Evolutionary conservation across 2,888 invertebrate species (phyloP).

Genomic region (Synanthedon formicaeformis): DNA sequence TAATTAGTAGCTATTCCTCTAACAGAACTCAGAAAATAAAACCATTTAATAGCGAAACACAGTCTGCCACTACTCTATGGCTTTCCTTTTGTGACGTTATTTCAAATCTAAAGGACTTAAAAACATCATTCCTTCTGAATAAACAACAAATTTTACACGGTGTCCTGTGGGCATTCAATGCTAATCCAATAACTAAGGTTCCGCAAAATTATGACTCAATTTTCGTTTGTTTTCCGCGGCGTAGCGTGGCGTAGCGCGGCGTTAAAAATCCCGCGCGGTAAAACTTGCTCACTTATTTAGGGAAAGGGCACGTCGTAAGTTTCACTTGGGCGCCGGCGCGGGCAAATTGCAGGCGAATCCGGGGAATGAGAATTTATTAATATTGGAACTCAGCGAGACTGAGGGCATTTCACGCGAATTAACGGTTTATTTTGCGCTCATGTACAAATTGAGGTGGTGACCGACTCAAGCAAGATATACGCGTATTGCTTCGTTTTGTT

Average conservation of each 20-base stretch:
- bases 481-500: no score
- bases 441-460: slow-evolving; percentile 6
- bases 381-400: slow-evolving; percentile 47
- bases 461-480: neutral
- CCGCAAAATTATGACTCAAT: slow-evolving; percentile 37
- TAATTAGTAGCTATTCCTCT: no score
- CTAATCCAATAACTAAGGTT: slow-evolving; percentile 3
- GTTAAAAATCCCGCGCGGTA: slow-evolving; percentile 31
- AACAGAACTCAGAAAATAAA: no score
- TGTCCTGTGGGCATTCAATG: slow-evolving; percentile 9
- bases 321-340: slow-evolving; percentile 43
- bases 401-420: slow-evolving; percentile 38
- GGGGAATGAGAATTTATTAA: slow-evolving; percentile 68
- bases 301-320: slow-evolving; percentile 56
- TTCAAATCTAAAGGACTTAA: no score
- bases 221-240: slow-evolving; percentile 21
- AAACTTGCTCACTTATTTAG: slow-evolving; percentile 47
- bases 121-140: no score
- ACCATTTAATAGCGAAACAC: no score
- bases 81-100: no score
- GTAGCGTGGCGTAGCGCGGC: slow-evolving; percentile 1
- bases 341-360: slow-evolving; percentile 65
- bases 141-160: slow-evolving; percentile 7
- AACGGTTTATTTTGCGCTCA: slow-evolving; percentile 33
- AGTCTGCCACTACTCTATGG: no score